phyloP scores from a whole-genome alignment of 35 echinoderm and acorn worm genomes.

The Apostichopus californicus region DNA sequence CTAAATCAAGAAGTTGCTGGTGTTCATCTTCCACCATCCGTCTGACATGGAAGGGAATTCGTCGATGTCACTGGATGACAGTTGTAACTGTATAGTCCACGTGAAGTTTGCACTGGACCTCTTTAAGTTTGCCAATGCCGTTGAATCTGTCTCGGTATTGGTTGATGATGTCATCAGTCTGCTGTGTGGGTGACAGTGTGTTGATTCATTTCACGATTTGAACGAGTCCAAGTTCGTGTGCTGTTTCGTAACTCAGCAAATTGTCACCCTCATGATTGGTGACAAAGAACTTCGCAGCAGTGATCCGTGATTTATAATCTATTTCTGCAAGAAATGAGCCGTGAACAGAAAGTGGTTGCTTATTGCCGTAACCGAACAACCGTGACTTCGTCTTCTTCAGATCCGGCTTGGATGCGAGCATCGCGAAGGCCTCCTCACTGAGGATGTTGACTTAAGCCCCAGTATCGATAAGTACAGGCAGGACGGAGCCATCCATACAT shows the following conservation, averaged over 20 bases:
- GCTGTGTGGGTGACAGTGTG: too few species aligned
- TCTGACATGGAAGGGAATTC: conserved; percentile 76
- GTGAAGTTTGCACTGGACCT: conserved; percentile 37
- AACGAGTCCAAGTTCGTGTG: too few species aligned
- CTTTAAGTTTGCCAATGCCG: conserved; percentile 15
- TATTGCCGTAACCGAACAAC: too few species aligned
- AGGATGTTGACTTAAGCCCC: conserved; percentile 20
- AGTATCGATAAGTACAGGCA: conserved; percentile 17
- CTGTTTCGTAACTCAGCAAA: too few species aligned
- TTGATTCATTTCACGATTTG: too few species aligned
- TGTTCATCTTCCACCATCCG: conserved; percentile 38
- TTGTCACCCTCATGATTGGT: too few species aligned
- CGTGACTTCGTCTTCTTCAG: too few species aligned
- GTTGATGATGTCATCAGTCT: not conserved
- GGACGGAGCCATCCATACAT: too few species aligned
- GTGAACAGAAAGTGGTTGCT: too few species aligned
- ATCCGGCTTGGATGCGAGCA: not conserved
- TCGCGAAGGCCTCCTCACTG: not conserved
- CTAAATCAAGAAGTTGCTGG: conserved; percentile 18
- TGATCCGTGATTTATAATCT: too few species aligned
- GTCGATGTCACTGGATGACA: conserved; percentile 39
- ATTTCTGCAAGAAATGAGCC: too few species aligned
- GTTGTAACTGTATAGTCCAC: not conserved
- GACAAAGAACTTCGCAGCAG: too few species aligned
- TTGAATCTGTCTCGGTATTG: conserved; percentile 29